Conservation (phyloP, 2,797 vertebrate genomes). For the Xiphorhynchus erythropygius region DNA sequence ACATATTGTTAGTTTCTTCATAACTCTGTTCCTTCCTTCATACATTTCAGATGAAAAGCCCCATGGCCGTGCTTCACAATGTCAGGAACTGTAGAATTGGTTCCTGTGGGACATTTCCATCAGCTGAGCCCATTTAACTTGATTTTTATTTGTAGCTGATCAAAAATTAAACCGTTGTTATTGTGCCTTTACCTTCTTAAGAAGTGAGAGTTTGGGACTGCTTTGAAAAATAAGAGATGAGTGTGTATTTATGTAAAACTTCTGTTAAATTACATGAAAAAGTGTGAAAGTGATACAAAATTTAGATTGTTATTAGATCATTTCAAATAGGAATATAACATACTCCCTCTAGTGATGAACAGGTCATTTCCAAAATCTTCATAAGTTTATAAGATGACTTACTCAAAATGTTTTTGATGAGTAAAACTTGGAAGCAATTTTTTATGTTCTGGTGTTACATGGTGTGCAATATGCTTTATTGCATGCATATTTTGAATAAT, state of each 20-base stretch:
- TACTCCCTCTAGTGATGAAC: neutral
- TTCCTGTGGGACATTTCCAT: neutral
- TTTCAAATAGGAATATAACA: neutral
- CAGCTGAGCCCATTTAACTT: neutral
- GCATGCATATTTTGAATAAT: neutral
- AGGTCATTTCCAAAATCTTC: neutral
- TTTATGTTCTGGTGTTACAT: neutral
- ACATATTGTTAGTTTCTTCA: neutral
- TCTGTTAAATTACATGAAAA: neutral
- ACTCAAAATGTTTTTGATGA: neutral
- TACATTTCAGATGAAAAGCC: neutral
- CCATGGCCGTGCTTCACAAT: neutral
- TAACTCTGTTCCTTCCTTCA: neutral
- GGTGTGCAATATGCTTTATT: neutral
- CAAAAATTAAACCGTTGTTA: neutral
- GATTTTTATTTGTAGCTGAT: neutral
- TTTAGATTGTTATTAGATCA: neutral
- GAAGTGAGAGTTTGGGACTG: neutral
- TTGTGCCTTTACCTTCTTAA: neutral
- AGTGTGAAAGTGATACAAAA: neutral
- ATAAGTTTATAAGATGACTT: neutral
- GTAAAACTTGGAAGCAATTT: neutral
- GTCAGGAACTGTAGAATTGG: neutral
- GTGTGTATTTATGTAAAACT: neutral
- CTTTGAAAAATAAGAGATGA: neutral